Conservation (phyloP, 1,140 invertebrate genomes). For the Leptinotarsa texana region DNA sequence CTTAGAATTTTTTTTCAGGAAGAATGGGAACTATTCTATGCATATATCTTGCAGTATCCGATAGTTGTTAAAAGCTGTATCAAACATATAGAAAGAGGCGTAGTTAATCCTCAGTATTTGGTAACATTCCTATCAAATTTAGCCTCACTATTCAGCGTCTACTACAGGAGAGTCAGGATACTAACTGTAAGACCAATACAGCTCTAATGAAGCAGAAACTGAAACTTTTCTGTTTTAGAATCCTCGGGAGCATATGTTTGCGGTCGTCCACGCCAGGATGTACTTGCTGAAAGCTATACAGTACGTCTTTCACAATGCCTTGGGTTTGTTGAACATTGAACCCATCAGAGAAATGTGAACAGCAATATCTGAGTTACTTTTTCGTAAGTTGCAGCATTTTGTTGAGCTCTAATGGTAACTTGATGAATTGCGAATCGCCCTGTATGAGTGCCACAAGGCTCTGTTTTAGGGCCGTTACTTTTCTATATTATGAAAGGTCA, state of each 20-base stretch:
- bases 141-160: constrained; percentile 69
- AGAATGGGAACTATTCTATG: constrained; percentile 73
- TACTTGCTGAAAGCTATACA: constrained; percentile 67
- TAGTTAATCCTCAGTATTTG: constrained; percentile 64
- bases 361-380: not conserved
- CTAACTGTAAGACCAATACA: constrained; percentile 60
- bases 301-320: constrained; percentile 64
- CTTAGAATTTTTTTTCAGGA: constrained; percentile 55
- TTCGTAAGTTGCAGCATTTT: not conserved
- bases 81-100: constrained; percentile 55
- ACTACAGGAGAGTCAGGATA: constrained; percentile 70
- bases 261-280: constrained; percentile 67
- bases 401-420: too few species aligned
- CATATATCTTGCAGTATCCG: constrained; percentile 67
- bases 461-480: too few species aligned
- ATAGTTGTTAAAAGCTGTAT: constrained; percentile 61
- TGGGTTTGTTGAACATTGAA: constrained; percentile 66
- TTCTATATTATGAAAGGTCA: too few species aligned
- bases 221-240: constrained; percentile 58
- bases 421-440: too few species aligned
- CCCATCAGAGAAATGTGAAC: constrained; percentile 67
- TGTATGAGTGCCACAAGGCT: too few species aligned
- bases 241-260: constrained; percentile 64
- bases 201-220: constrained; percentile 42
- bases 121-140: constrained; percentile 65